Base-by-base conservation (phyloP, 2,113 vertebrate species). In the Pithys albifrons region DNA sequence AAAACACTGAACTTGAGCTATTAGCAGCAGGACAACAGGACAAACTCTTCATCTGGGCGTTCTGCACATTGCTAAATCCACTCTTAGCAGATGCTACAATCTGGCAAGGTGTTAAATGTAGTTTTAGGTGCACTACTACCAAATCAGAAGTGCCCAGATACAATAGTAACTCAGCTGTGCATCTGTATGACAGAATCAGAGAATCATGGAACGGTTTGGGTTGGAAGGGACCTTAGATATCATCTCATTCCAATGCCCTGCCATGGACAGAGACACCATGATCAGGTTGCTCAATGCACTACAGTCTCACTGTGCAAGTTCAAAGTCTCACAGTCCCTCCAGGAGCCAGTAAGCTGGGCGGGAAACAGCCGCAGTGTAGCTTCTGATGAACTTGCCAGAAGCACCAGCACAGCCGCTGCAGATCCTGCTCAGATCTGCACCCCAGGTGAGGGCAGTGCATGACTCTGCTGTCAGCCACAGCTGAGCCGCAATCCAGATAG, bases 401-500 rank as follows among this genome's bases (percentile, higher is more conserved):
- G 5, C 14, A 39, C 2, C 16, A 52, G 29, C 54, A 7, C 0
- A 10, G 1, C 12, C 58, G 2, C 14, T 6, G 20, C 61, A 59
- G 41, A 65, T 6, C 3, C 57, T 31, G 8, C 48, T 52, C 5
- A 10, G 58, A 2, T 13, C 22, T 18, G 45, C 28, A 3, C 12
- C 62, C 24, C 1, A 4, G 62, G 25, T 2, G 57, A 39, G 43
- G 54, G 33, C 9, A 25, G 33, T 0, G 20, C 43, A 7, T 2
- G 24, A 12, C 10, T 1, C 10, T 1, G 1, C 7, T 16, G 0
- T 1, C 7, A 23, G 51, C 7, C 3, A 48, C 5, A 19, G n/a
- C 35, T 28, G 25, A 67, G 64, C 59, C 77, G 3, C 22, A 1
- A 24, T 8, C 20, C 64, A 45, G 67, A 45, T 0, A 52, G 19